phyloP scores from a whole-genome alignment of 2,113 vertebrate species.

The Thunnus maccoyii region DNA sequence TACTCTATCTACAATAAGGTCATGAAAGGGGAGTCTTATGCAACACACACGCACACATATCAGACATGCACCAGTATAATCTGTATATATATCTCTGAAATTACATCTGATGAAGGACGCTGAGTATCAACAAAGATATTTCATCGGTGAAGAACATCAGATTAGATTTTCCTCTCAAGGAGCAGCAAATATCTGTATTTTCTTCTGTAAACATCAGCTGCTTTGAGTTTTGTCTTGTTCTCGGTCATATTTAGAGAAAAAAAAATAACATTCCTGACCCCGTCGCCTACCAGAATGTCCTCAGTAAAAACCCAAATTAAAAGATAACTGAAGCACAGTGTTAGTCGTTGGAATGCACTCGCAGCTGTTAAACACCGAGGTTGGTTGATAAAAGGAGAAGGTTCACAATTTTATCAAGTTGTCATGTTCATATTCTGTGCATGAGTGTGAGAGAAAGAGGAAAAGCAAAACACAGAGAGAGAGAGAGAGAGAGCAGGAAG shows the following conservation, averaged over 20 bases:
- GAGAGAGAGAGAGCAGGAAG: slow-evolving; percentile 6
- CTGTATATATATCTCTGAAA: neutral
- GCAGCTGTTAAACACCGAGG: too few relatives aligned
- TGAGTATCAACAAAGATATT: neutral
- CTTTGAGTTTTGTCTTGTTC: neutral
- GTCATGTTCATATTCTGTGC: neutral
- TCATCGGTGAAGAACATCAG: neutral
- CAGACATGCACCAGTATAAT: too few relatives aligned
- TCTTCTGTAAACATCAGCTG: neutral
- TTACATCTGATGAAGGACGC: neutral
- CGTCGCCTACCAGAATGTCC: neutral
- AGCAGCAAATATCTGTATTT: neutral
- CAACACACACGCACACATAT: too few relatives aligned
- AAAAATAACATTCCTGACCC: neutral
- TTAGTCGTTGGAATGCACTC: neutral
- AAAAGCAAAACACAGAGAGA: neutral
- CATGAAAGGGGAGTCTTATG: too few relatives aligned
- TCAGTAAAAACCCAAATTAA: neutral
- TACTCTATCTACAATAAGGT: too few relatives aligned
- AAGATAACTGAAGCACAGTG: neutral
- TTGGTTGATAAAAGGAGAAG: neutral
- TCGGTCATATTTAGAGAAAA: neutral
- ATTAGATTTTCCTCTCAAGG: neutral
- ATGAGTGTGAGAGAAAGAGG: neutral
- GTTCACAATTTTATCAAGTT: neutral